Evolutionary conservation across 1,140 invertebrate species (phyloP), one percentile per base, ranked within the genome.

Genomic region (Palaemon carinicauda): DNA sequence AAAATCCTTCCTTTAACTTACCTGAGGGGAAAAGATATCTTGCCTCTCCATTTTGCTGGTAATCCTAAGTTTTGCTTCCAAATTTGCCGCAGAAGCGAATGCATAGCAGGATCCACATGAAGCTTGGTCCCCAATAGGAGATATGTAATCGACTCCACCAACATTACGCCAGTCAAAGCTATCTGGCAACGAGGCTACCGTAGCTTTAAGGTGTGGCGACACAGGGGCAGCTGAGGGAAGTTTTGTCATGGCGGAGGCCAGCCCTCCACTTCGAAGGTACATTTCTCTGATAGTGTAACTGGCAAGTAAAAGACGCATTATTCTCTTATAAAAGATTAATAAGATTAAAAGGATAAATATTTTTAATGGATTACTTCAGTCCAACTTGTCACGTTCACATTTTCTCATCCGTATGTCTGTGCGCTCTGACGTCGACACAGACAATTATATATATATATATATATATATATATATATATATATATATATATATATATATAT

Each of bases 91-190:
- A 15, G 93, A 92, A 9, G 92, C 90, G 90, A 93, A 94, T 14
- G 92, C 91, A 90, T 93, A 94, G 82, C 93, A 94, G 88, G 92
- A 92, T 7, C 93, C 93, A 90, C 93, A 94, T 5, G 33, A 12
- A 10, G 91, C 91, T 90, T 90, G 90, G 54, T 90, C 88, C 52
- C 90, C 90, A 19, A 94, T 91, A 2, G 93, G 92, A 33, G 93
- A 92, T 2, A 94, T 92, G 91, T 91, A 94, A 87, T 92, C 92
- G 0, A 91, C 89, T 21, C 93, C 93, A 77, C 90, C 89, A 0
- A 93, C 91, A 90, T 93, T 92, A 51, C 93, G 91, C 93, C 93
- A 94, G 89, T 94, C 93, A 90, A 93, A 93, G 50, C 85, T 81
- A 4, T 90, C 89, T 12, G 93, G 93, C 17, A 93, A 90, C 52